Conservation (phyloP, 2,113 vertebrate species). For the Gymnogyps californianus region DNA sequence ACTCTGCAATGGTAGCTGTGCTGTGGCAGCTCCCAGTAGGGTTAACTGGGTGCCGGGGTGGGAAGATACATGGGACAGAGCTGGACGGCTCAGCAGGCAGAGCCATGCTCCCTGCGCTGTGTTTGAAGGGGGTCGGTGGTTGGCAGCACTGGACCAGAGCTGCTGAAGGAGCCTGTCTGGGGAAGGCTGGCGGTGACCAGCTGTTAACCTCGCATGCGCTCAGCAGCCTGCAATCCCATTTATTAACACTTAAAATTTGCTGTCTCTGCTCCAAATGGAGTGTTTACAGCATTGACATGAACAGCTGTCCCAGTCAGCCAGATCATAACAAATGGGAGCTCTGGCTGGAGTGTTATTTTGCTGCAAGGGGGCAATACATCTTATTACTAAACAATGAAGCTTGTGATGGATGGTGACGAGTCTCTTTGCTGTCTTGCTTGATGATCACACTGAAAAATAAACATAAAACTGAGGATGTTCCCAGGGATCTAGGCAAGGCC, state of each 20-base stretch:
- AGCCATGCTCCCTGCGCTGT: fast-evolving
- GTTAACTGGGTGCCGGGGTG: fast-evolving
- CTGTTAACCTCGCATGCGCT: fast-evolving
- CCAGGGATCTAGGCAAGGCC: not conserved
- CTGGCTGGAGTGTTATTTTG: slow-evolving; percentile 30
- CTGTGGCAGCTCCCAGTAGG: not conserved
- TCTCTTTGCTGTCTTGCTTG: slow-evolving; percentile 16
- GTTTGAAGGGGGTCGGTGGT: not conserved
- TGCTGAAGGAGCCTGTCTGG: not conserved
- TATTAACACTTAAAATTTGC: not conserved
- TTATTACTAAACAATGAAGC: slow-evolving; percentile 47
- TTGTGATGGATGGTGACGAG: slow-evolving; percentile 7
- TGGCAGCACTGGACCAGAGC: not conserved
- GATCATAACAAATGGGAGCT: slow-evolving; percentile 43
- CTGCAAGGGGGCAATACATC: slow-evolving; percentile 40
- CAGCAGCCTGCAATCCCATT: not conserved
- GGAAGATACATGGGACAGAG: fast-evolving
- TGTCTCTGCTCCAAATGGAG: slow-evolving; percentile 18
- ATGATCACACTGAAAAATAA: not conserved
- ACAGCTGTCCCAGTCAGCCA: slow-evolving; percentile 42
- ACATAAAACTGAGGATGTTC: not conserved
- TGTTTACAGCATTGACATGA: slow-evolving; percentile 14
- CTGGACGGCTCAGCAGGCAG: not conserved
- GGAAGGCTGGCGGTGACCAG: not conserved
- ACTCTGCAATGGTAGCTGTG: not conserved